Evolutionary conservation across 1,140 invertebrate genomes (phyloP).

Genomic region (Campoletis sonorensis): DNA sequence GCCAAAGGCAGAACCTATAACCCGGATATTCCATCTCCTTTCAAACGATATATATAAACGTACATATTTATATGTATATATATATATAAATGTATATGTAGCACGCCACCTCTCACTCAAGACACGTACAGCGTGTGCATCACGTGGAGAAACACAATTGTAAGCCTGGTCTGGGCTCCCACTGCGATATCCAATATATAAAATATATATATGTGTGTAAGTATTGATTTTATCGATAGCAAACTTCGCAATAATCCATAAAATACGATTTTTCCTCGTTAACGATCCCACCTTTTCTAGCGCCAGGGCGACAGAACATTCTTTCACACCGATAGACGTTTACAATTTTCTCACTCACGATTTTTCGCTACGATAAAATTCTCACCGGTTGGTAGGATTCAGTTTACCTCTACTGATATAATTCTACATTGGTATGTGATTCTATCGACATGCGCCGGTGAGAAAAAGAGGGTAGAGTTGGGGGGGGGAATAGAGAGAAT

Average conservation of each 20-base stretch:
- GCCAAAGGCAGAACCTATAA: slow-evolving; percentile 18
- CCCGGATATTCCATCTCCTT: slow-evolving; percentile 38
- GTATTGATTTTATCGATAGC: slow-evolving; percentile 24
- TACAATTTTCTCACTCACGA: slow-evolving; percentile 34
- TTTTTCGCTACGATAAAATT: slow-evolving; percentile 14
- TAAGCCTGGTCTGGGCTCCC: background rate
- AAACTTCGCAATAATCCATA: slow-evolving; percentile 32
- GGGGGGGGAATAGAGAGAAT: too few relatives aligned
- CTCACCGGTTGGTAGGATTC: background rate
- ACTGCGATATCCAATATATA: background rate
- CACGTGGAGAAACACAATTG: slow-evolving; percentile 36
- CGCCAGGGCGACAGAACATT: slow-evolving; percentile 21
- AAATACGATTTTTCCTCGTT: slow-evolving; percentile 40
- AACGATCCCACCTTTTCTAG: slow-evolving; percentile 26
- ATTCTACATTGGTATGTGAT: background rate
- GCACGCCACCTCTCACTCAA: background rate
- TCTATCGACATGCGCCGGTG: background rate
- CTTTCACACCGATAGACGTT: slow-evolving; percentile 34
- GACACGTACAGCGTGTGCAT: slow-evolving; percentile 24
- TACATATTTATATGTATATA: too few relatives aligned
- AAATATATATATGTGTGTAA: too few relatives aligned
- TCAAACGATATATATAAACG: background rate
- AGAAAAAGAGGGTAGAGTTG: too few relatives aligned
- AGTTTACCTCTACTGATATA: background rate
- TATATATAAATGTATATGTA: background rate